phyloP scores from a whole-genome alignment of 2,888 invertebrate genomes.

The Teleiodes luculella region DNA sequence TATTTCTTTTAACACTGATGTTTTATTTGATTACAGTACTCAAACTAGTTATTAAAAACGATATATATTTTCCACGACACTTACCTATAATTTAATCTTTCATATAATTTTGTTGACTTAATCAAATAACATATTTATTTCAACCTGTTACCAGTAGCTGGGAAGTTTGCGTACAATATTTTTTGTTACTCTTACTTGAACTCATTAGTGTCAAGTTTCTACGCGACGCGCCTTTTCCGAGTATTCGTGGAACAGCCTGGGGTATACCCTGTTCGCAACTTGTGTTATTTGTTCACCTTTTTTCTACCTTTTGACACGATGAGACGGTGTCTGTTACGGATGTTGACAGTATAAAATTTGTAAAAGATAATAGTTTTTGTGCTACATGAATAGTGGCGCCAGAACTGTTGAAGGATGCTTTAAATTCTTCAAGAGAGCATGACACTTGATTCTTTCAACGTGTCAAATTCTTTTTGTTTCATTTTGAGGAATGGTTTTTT shows the following conservation, averaged over 20 bases:
- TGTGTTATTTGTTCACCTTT: conserved; percentile 19
- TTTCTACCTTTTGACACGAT: conserved; percentile 23
- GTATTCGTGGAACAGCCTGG: not conserved
- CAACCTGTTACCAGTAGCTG: too few relatives aligned
- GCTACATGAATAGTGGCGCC: conserved; percentile 34
- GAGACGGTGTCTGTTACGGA: conserved; percentile 22
- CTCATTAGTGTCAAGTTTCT: not conserved
- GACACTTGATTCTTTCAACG: conserved; percentile 11
- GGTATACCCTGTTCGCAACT: not conserved
- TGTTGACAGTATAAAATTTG: conserved; percentile 25
- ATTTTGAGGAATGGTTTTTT: conserved; percentile 20
- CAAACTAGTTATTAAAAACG: too few relatives aligned
- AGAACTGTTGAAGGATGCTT: conserved; percentile 19
- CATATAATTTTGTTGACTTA: too few relatives aligned
- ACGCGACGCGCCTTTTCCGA: not conserved
- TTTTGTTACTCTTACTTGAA: too few relatives aligned
- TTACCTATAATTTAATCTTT: too few relatives aligned
- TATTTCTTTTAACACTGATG: not conserved
- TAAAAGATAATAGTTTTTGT: conserved; percentile 19
- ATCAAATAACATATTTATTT: too few relatives aligned
- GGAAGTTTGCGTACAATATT: too few relatives aligned
- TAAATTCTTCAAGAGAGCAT: not conserved
- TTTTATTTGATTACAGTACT: too few relatives aligned
- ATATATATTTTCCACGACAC: too few relatives aligned
- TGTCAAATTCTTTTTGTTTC: conserved; percentile 9